Percentiles rank a stretch among this genome's conserved stretches.
Conservation (phyloP, 2,888 invertebrate species). For the Eupithecia pulchellata region DNA sequence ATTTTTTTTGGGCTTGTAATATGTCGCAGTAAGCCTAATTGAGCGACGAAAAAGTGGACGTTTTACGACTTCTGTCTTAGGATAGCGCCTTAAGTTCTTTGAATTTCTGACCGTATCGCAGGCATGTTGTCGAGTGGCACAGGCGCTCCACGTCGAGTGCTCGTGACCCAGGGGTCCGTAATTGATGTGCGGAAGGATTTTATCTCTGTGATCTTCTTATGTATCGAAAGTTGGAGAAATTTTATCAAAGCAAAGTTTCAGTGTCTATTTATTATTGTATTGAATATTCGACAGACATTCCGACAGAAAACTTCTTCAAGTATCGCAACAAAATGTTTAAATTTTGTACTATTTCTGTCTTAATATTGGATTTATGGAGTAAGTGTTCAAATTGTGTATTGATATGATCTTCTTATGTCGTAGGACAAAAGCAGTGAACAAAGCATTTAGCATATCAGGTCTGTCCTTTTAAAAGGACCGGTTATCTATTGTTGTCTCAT, state of each 20-base stretch:
- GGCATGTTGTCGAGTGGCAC: conserved; percentile 2
- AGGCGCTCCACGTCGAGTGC: conserved; percentile 11
- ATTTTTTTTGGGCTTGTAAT: too few species aligned
- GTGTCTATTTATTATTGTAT: conserved; percentile 37
- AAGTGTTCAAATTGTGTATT: background rate
- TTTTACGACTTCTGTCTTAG: too few species aligned
- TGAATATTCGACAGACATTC: conserved; percentile 28
- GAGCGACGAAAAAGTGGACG: too few species aligned
- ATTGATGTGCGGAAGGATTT: conserved; percentile 51
- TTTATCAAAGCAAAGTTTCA: conserved; percentile 37
- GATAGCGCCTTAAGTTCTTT: too few species aligned
- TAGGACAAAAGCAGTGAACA: background rate
- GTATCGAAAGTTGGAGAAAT: conserved; percentile 39
- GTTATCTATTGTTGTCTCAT: background rate
- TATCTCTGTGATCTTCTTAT: conserved; percentile 37
- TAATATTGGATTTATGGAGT: background rate
- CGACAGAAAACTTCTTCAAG: conserved; percentile 22
- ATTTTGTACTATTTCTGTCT: too few species aligned
- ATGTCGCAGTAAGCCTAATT: too few species aligned
- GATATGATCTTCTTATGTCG: background rate
- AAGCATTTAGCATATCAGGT: conserved; percentile 1
- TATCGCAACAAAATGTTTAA: too few species aligned
- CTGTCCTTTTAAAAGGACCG: background rate
- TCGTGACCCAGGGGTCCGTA: conserved; percentile 38
- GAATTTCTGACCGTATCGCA: background rate